phyloP scores from a whole-genome alignment of 2,888 invertebrate species.

The Oxystoma pomonae region DNA sequence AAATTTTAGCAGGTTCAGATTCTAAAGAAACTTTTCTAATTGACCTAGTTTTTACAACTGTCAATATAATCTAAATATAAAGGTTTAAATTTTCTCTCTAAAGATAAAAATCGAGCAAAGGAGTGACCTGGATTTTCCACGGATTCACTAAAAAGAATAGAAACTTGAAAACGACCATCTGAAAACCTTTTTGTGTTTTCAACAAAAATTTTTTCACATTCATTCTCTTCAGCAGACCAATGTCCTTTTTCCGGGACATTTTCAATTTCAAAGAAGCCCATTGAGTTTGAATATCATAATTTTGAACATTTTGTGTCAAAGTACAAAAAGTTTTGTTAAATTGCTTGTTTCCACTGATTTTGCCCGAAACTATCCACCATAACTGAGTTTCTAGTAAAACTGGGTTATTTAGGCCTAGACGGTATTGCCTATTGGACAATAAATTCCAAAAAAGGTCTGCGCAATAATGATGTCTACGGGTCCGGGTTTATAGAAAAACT shows the following conservation, averaged over 20 bases:
- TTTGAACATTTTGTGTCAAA: not conserved
- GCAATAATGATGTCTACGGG: not conserved
- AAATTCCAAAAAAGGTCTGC: not conserved
- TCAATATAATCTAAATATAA: not conserved
- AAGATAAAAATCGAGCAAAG: not conserved
- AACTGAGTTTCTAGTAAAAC: not conserved
- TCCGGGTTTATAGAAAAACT: not conserved
- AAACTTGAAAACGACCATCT: not conserved
- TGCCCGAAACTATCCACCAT: not conserved
- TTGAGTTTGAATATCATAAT: not conserved
- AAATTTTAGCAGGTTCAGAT: not conserved
- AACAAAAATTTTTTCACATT: not conserved
- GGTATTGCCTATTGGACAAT: not conserved
- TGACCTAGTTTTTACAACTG: not conserved
- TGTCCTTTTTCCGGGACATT: no score
- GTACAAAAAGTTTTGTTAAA: not conserved
- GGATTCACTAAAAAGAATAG: not conserved
- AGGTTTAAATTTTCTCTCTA: not conserved
- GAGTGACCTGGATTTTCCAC: not conserved
- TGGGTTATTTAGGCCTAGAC: not conserved
- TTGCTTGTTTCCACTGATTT: not conserved
- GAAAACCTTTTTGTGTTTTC: not conserved
- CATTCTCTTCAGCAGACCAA: not conserved
- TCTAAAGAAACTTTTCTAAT: not conserved
- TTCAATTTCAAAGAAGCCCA: not conserved